Conservation (phyloP, 2,797 vertebrate species). For the Florisuga fusca region DNA sequence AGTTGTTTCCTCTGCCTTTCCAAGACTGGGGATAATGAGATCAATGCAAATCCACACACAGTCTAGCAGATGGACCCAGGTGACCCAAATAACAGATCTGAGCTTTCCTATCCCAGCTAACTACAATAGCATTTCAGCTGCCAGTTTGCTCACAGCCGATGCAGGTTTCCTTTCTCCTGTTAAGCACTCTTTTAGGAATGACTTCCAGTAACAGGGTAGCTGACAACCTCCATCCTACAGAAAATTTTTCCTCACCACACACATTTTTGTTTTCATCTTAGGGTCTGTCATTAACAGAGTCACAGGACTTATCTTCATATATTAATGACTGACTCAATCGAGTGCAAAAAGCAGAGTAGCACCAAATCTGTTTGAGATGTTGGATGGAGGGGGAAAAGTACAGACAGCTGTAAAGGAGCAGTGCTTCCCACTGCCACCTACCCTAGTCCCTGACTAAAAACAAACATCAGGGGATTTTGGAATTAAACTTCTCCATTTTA, state of each 20-base stretch:
- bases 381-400: background rate
- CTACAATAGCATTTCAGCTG: background rate
- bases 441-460: background rate
- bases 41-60: background rate
- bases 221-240: background rate
- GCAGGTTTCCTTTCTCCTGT: background rate
- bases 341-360: background rate
- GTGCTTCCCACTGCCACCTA: background rate
- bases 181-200: background rate
- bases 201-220: background rate
- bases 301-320: background rate
- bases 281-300: background rate
- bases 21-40: background rate
- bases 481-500: background rate
- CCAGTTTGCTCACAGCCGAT: background rate
- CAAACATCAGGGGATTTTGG: background rate
- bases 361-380: background rate
- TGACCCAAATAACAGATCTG: background rate
- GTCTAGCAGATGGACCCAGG: background rate
- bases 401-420: background rate
- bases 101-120: background rate
- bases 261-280: background rate
- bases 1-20: background rate
- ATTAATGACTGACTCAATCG: fast-evolving
- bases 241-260: background rate